phyloP scores from a whole-genome alignment of 2,113 vertebrate genomes.

The Lontra canadensis region DNA sequence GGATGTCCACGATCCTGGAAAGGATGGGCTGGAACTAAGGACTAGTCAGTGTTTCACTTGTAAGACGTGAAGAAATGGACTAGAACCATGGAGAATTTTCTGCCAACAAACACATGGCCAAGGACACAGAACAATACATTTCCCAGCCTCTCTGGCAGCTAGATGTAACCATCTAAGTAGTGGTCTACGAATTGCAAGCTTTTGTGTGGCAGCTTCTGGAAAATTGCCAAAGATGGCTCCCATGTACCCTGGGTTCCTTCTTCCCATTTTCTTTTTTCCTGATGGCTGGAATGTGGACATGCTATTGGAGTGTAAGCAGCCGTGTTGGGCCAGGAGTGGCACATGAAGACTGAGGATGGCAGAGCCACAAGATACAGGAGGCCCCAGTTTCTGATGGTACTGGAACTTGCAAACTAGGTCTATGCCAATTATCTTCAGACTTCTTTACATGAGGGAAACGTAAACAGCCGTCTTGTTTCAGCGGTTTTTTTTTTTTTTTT shows the following conservation, averaged over 20 bases:
- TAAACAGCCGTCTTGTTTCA: background rate
- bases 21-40: background rate
- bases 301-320: background rate
- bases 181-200: background rate
- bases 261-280: background rate
- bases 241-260: background rate
- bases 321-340: background rate
- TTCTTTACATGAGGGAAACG: background rate
- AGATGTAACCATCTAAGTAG: background rate
- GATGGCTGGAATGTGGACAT: background rate
- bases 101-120: background rate
- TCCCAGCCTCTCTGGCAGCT: background rate
- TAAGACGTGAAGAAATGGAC: background rate
- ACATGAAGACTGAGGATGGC: background rate
- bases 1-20: background rate
- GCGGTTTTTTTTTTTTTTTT: background rate
- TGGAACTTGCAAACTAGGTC: background rate
- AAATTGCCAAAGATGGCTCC: background rate
- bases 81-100: background rate
- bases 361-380: background rate
- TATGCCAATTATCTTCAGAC: background rate
- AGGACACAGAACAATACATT: background rate
- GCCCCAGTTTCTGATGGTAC: background rate
- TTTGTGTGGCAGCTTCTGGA: background rate
- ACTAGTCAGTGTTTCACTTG: background rate